Base-by-base conservation (phyloP, 2,113 vertebrate genomes). In the Heterocephalus glaber region DNA sequence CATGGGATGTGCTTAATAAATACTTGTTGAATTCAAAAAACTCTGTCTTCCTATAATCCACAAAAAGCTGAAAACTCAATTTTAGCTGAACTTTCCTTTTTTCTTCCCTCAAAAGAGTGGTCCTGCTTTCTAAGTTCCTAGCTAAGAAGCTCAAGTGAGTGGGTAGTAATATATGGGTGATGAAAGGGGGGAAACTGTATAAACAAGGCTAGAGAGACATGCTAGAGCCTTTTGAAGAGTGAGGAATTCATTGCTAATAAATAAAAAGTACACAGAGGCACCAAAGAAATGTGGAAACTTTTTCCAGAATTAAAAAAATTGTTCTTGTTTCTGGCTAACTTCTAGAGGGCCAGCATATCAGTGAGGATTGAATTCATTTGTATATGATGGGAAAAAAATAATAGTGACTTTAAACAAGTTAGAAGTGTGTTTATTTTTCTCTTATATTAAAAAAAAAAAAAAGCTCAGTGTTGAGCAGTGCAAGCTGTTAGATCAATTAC, bases 291-390 rank as follows among this genome's bases (percentile, higher is more conserved):
- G 12, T 77, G 80, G 77, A 41, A 70, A 80, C 74, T 56, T 16
- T 44, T 95, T 13, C 20, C 88, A 95, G 66, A 90, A 90, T 92
- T 80, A 66, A 96, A 66, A 96, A 93, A 94, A 28, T 80, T 11
- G 1, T 58, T 95, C 61, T 86, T 52, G 3, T 33, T 94, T 83
- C 56, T 91, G 65, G 49, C 80, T 65, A 30, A n/a, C 76, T 84
- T 24, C 47, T 60, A 49, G 60, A 77, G 17, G 63, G 35, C 74
- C 76, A 86, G 28, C 11, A 35, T 72, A 94, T 84, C 72, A 85
- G 24, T 28, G 72, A 90, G 28, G 8, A 61, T 41, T 84, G 77
- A 41, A 41, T 65, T 90, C 76, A 76, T 86, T 17, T 89, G 35
- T 41, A 60, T 47, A 17, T 61, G 35, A 47, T 30, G 44, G 80